Evolutionary conservation across 2,113 vertebrate species (phyloP).

Genomic region (Equus quagga): DNA sequence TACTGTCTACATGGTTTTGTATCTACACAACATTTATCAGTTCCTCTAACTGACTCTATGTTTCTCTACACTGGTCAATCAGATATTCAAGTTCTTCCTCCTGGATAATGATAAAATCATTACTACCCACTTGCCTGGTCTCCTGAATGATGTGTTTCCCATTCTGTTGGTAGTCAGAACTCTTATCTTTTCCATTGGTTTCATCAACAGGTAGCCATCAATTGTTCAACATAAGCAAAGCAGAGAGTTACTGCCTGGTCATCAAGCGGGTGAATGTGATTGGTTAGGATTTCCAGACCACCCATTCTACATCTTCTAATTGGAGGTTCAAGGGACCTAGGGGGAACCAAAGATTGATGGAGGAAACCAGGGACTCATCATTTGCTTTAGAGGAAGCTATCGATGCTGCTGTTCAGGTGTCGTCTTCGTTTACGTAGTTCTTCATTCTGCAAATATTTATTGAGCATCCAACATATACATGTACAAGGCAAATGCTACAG

Average conservation of each 20-base stretch:
- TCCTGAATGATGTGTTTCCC: neutral
- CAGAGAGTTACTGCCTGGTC: neutral
- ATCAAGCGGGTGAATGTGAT: neutral
- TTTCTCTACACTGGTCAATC: neutral
- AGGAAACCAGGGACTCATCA: neutral
- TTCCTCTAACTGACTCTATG: neutral
- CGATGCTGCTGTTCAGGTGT: neutral
- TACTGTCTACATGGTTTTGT: neutral
- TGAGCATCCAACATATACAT: neutral
- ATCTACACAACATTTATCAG: neutral
- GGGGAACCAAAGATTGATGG: neutral
- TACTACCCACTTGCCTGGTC: neutral
- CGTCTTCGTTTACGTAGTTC: neutral
- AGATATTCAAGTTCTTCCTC: constrained; percentile 34
- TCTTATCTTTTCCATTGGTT: neutral
- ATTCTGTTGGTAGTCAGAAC: neutral
- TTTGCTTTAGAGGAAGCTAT: neutral
- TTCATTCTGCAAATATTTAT: neutral
- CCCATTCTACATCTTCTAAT: neutral
- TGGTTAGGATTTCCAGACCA: neutral
- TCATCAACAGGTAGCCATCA: neutral
- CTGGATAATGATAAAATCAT: neutral
- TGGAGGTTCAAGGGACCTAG: neutral
- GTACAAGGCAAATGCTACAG: neutral
- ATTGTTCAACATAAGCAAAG: neutral